phyloP scores from a whole-genome alignment of 2,113 vertebrate species.

The Tenebrosternarchus preto region DNA sequence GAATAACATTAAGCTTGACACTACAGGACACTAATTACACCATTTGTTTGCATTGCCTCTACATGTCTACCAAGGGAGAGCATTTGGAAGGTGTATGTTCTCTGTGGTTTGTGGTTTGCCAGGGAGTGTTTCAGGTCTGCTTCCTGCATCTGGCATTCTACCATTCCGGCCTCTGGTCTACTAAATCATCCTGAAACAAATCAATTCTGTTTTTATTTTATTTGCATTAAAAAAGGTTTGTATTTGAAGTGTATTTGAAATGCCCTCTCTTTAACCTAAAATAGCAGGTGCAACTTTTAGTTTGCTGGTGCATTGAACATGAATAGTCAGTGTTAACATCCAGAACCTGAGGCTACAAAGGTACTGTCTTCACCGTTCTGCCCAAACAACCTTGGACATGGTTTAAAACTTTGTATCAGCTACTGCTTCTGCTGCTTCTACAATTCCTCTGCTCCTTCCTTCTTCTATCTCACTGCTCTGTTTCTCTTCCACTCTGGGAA shows the following conservation, averaged over 20 bases:
- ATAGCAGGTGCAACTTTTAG: neutral
- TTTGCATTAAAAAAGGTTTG: neutral
- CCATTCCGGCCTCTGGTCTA: neutral
- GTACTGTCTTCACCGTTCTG: neutral
- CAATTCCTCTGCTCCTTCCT: neutral
- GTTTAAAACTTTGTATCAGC: neutral
- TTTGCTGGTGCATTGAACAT: neutral
- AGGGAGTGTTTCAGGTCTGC: neutral
- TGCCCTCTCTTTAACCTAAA: neutral
- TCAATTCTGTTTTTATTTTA: neutral
- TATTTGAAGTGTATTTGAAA: neutral
- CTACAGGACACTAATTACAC: neutral
- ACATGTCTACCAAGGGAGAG: neutral
- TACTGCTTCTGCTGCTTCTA: neutral
- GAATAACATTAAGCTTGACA: neutral
- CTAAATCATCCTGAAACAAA: neutral
- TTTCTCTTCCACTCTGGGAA: conserved; percentile 5
- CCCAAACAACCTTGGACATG: neutral
- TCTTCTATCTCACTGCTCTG: conserved; percentile 5
- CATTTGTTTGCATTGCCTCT: neutral
- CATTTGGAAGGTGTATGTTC: neutral
- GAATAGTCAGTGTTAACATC: neutral
- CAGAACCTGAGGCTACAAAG: neutral
- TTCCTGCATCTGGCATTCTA: neutral
- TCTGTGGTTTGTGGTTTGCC: neutral